Conservation (phyloP, 2,888 invertebrate species). For the Noctua janthe region DNA sequence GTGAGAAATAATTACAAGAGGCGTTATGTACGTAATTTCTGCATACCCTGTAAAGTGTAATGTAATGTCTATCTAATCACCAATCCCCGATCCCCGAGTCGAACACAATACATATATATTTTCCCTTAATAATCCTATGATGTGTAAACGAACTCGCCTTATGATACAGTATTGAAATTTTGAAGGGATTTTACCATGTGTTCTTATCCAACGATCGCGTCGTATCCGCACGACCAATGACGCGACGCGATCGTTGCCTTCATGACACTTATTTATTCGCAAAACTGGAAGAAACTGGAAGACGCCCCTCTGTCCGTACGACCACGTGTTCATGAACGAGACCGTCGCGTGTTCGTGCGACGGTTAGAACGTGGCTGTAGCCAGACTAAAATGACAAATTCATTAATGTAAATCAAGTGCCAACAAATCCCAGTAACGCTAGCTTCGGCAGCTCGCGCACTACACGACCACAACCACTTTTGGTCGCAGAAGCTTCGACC, state of each 20-base stretch:
- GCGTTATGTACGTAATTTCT: neutral
- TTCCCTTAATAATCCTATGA: neutral
- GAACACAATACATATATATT: neutral
- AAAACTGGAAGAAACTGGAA: neutral
- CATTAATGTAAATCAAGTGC: neutral
- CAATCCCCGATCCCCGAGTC: neutral
- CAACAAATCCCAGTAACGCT: too few relatives aligned
- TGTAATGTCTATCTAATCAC: neutral
- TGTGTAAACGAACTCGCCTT: neutral
- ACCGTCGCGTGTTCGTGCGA: neutral
- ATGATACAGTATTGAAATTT: neutral
- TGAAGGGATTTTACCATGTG: neutral
- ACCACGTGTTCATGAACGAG: neutral
- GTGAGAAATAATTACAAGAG: too few relatives aligned
- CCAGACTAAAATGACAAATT: neutral
- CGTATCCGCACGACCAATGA: too few relatives aligned
- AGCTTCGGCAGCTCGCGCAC: too few relatives aligned
- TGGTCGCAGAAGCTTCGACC: neutral
- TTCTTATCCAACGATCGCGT: neutral
- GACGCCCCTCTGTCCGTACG: neutral
- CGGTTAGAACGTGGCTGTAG: neutral
- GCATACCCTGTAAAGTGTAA: too few relatives aligned
- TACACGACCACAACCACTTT: too few relatives aligned
- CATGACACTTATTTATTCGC: neutral
- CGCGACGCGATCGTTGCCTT: neutral